Percentiles rank a stretch among this genome's conserved stretches.
phyloP scores from a whole-genome alignment of 2,888 invertebrate species.

The Cataglyphis livida region DNA sequence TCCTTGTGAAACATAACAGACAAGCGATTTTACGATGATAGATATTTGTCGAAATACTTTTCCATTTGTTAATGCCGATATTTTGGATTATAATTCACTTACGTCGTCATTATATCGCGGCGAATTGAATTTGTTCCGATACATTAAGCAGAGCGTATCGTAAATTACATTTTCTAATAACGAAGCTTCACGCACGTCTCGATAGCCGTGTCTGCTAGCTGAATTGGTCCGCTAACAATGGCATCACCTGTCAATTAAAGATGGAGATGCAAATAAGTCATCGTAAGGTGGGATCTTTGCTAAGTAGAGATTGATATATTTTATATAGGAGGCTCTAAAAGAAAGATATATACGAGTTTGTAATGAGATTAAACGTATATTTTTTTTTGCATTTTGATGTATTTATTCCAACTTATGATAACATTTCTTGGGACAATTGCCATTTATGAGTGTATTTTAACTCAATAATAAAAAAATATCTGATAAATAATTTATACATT shows the following conservation, averaged over 20 bases:
- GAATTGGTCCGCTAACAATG: neutral
- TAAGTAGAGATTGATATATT: neutral
- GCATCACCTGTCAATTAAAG: conserved; percentile 47
- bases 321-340: neutral
- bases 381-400: neutral
- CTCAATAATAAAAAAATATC: neutral
- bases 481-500: neutral
- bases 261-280: neutral
- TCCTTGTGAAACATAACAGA: neutral
- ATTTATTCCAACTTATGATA: neutral
- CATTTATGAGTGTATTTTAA: neutral
- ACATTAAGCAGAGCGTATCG: neutral
- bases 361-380: conserved; percentile 8
- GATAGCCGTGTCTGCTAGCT: conserved; percentile 1
- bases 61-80: neutral
- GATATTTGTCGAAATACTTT: neutral
- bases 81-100: conserved; percentile 22
- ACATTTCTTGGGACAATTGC: neutral
- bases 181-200: neutral
- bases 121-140: conserved; percentile 21
- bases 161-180: conserved; percentile 17
- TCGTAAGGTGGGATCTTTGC: neutral
- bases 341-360: neutral
- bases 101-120: conserved; percentile 21
- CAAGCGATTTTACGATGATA: neutral